These are phyloP conservation scores for Candoia aspera DNA, from an alignment of 2,113 vertebrate species.

Conservation along the genomic window DNA sequence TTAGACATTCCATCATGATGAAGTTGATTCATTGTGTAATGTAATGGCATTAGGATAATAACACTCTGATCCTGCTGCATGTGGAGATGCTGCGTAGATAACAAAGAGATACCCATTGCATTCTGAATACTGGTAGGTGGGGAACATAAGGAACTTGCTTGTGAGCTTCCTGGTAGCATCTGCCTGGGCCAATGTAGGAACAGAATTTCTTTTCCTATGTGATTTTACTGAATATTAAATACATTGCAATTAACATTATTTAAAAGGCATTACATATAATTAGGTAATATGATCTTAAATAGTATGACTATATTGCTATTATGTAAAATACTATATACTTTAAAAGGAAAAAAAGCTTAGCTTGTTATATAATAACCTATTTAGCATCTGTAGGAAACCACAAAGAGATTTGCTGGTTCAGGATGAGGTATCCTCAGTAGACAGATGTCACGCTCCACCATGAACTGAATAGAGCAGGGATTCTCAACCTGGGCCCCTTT, in stretches of 20 bases:
- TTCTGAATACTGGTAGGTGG: background rate
- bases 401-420: background rate
- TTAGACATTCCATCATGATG: background rate
- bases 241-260: background rate
- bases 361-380: background rate
- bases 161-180: background rate
- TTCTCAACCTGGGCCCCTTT: too few relatives aligned
- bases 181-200: background rate
- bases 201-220: background rate
- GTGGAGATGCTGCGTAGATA: background rate
- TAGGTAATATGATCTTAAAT: background rate
- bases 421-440: background rate
- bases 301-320: background rate
- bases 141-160: background rate
- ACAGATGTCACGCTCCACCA: too few relatives aligned
- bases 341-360: background rate
- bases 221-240: background rate
- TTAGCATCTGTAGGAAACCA: background rate
- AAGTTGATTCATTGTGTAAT: background rate
- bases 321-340: background rate
- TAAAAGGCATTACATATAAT: background rate
- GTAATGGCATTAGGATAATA: background rate
- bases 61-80: background rate
- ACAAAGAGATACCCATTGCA: background rate
- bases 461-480: background rate